Evolutionary conservation across 2,113 vertebrate genomes (phyloP).

Genomic region (Fregetta grallaria): DNA sequence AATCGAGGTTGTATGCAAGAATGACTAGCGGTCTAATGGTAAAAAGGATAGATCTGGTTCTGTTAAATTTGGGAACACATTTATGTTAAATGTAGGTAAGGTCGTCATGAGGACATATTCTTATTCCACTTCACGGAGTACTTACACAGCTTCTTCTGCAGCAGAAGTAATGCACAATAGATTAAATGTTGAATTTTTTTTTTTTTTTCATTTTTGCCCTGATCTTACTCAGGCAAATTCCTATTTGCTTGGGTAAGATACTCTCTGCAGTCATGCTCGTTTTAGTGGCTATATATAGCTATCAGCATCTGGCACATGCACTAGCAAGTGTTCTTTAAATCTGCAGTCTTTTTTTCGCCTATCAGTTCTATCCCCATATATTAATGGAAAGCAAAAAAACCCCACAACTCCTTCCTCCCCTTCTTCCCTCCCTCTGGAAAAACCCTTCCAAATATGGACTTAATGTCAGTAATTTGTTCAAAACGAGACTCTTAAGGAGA

Average conservation of each 20-base stretch:
- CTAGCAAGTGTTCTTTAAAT: constrained; percentile 13
- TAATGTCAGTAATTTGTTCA: not conserved
- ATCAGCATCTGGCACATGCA: not conserved
- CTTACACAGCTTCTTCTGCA: not conserved
- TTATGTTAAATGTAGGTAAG: constrained; percentile 10
- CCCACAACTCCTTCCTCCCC: not conserved
- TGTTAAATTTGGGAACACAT: not conserved
- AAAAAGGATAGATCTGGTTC: not conserved
- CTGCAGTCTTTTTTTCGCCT: not conserved
- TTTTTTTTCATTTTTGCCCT: not conserved
- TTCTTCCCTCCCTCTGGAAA: not conserved
- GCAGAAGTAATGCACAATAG: not conserved
- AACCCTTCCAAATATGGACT: not conserved
- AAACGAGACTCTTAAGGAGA: not conserved
- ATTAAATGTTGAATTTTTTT: not conserved
- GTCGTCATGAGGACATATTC: not conserved
- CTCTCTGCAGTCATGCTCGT: not conserved
- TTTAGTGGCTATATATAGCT: constrained; percentile 26
- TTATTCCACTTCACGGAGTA: not conserved
- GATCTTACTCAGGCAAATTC: not conserved
- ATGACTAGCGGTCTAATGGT: not conserved
- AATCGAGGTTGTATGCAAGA: not conserved
- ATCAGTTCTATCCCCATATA: not conserved
- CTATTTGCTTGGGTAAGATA: not conserved
- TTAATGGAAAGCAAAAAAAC: not conserved